Conservation (phyloP, 2,113 vertebrate species). For the Gracilinanus agilis region DNA sequence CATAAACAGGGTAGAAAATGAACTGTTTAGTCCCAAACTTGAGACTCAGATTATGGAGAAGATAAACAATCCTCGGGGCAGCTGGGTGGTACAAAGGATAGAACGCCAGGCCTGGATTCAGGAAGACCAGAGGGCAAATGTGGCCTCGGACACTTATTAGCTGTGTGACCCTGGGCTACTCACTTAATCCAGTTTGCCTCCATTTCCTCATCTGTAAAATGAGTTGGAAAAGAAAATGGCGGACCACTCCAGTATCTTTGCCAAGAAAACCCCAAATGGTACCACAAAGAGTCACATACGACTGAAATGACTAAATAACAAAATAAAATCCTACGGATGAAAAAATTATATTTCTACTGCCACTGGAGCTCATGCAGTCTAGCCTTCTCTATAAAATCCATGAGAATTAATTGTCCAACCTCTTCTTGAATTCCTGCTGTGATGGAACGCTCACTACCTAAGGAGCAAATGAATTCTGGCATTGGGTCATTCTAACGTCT, state of each 20-base stretch:
- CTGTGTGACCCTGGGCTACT: neutral
- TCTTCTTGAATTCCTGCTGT: neutral
- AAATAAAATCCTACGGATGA: neutral
- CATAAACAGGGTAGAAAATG: neutral
- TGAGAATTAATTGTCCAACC: neutral
- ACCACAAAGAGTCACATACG: neutral
- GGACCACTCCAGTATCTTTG: neutral
- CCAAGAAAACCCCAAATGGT: neutral
- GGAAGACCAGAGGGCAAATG: neutral
- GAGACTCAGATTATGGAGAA: neutral
- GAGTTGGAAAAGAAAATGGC: neutral
- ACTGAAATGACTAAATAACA: neutral
- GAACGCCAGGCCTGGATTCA: neutral
- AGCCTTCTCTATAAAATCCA: neutral
- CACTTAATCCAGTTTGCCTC: neutral
- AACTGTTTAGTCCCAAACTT: neutral
- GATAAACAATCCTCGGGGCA: neutral
- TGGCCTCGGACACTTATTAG: neutral
- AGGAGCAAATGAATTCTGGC: neutral
- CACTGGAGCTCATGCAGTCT: neutral
- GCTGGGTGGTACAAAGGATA: neutral
- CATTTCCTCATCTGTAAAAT: neutral
- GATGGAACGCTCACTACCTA: neutral
- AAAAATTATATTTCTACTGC: neutral
- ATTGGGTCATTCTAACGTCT: neutral